Evolutionary conservation across 2,888 invertebrate species (phyloP).

Genomic region (Horisme vitalbata): DNA sequence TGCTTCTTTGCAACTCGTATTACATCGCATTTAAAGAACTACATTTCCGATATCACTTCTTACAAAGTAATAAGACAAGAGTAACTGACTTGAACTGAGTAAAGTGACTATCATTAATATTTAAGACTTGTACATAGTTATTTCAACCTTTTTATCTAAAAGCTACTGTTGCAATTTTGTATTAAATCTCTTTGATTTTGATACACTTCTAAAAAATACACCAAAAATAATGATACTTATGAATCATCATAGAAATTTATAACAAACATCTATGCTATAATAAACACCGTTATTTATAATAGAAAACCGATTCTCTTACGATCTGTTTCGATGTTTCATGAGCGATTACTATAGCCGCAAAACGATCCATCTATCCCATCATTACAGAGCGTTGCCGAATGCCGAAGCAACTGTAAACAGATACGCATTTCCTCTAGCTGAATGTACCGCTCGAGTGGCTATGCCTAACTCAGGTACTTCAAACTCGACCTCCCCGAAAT

Average conservation of each 20-base stretch:
- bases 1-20: conserved; percentile 52
- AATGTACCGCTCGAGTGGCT: conserved; percentile 68
- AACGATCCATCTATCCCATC: conserved; percentile 32
- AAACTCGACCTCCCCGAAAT: conserved; percentile 73
- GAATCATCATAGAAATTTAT: not conserved
- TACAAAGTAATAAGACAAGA: too few relatives aligned
- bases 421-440: conserved; percentile 68
- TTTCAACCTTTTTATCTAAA: too few relatives aligned
- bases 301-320: conserved; percentile 18
- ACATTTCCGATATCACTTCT: conserved; percentile 47
- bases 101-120: too few relatives aligned
- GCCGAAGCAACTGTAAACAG: conserved; percentile 53
- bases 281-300: conserved; percentile 15
- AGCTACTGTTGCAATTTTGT: too few relatives aligned
- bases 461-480: conserved; percentile 76
- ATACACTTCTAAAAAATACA: not conserved
- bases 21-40: conserved; percentile 67
- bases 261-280: conserved; percentile 10
- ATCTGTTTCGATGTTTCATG: conserved; percentile 24
- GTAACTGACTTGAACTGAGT: too few relatives aligned
- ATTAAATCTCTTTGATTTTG: too few relatives aligned
- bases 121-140: too few relatives aligned
- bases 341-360: conserved; percentile 24
- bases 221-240: not conserved
- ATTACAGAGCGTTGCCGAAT: conserved; percentile 45